Evolutionary conservation across 1,140 invertebrate species (phyloP).

Genomic region (Papilio machaon): DNA sequence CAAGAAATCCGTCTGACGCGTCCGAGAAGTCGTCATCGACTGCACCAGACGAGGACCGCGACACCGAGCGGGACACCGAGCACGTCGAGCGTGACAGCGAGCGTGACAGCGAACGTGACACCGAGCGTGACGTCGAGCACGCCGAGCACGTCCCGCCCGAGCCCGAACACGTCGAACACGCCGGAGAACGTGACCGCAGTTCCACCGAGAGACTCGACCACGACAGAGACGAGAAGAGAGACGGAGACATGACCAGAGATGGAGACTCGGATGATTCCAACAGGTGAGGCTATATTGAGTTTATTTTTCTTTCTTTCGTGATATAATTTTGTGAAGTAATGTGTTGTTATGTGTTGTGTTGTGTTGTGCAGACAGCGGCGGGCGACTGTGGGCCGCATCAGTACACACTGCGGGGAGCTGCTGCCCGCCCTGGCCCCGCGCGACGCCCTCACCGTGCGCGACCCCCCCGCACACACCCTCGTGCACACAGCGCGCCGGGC

Average conservation of each 20-base stretch:
- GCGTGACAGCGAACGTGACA: conserved; percentile 57
- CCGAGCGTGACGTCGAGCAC: conserved; percentile 48
- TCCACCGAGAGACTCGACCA: conserved; percentile 14
- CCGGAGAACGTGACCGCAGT: conserved; percentile 8
- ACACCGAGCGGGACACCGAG: conserved; percentile 17
- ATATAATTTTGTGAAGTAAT: neutral
- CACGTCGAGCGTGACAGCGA: conserved; percentile 17
- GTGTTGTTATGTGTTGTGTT: neutral
- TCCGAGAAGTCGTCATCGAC: conserved; percentile 64
- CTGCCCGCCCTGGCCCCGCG: conserved; percentile 44
- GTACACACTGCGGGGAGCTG: conserved; percentile 50
- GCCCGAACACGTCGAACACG: conserved; percentile 7
- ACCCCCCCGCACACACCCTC: conserved; percentile 43
- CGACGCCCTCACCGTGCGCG: conserved; percentile 45
- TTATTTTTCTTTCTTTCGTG: too few relatives aligned
- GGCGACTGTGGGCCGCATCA: conserved; percentile 61
- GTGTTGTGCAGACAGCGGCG: conserved; percentile 48
- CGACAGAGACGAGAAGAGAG: conserved; percentile 41
- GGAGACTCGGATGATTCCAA: conserved; percentile 37
- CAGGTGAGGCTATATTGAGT: neutral
- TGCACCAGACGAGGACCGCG: conserved; percentile 44
- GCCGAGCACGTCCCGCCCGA: conserved; percentile 39
- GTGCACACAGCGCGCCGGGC: conserved; percentile 48
- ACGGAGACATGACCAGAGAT: conserved; percentile 45
- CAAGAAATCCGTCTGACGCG: conserved; percentile 71